Conservation (phyloP, 2,888 invertebrate genomes). For the Parnassius orleans region DNA sequence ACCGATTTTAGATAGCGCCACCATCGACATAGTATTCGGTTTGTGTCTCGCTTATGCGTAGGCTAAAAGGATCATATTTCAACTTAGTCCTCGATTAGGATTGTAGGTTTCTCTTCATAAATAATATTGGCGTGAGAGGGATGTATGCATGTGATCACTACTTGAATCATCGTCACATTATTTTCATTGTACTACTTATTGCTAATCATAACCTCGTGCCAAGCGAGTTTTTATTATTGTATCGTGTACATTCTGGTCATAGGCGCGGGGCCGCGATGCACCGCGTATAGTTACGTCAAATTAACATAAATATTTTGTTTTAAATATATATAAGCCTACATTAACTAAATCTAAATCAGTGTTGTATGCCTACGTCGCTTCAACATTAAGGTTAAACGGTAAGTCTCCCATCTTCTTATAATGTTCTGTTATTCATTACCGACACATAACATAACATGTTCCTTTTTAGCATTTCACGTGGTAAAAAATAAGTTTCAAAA, state of each 20-base stretch:
- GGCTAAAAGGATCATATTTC: constrained; percentile 60
- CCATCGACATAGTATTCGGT: constrained; percentile 56
- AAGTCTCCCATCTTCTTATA: constrained; percentile 10
- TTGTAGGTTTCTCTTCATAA: constrained; percentile 61
- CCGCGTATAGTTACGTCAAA: constrained; percentile 59
- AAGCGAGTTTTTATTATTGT: constrained; percentile 56
- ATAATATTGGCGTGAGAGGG: constrained; percentile 58
- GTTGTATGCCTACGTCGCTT: constrained; percentile 16
- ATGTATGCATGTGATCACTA: constrained; percentile 69
- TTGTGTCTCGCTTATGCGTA: constrained; percentile 59
- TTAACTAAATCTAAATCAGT: constrained; percentile 9
- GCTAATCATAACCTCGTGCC: constrained; percentile 54
- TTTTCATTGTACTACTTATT: constrained; percentile 52
- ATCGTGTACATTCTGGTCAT: constrained; percentile 80
- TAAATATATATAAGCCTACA: constrained; percentile 32
- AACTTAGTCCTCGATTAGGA: constrained; percentile 62
- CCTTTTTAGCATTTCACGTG: not conserved
- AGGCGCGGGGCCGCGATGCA: constrained; percentile 52
- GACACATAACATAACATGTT: constrained; percentile 6
- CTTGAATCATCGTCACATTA: constrained; percentile 58
- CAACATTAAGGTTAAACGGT: constrained; percentile 12
- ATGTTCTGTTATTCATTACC: constrained; percentile 15
- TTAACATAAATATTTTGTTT: constrained; percentile 45
- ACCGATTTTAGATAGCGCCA: constrained; percentile 47
- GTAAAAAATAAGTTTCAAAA: not conserved